Evolutionary conservation across 2,113 vertebrate species (phyloP).

Genomic region (Erpornis zantholeuca): DNA sequence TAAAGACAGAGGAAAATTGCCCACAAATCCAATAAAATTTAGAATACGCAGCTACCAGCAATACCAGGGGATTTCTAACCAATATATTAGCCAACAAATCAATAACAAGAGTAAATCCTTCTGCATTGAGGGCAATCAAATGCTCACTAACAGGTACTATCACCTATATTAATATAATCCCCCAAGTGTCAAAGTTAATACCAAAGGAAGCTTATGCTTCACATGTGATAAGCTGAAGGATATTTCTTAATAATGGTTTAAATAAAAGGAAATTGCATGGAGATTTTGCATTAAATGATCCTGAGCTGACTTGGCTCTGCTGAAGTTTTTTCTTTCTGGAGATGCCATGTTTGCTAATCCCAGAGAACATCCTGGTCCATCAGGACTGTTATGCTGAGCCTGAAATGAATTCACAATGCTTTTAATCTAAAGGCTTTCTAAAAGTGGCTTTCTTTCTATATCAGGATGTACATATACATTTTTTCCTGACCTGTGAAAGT

Average conservation of each 20-base stretch:
- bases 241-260: conserved; percentile 85
- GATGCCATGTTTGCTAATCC: not conserved
- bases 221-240: conserved; percentile 60
- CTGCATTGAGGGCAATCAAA: conserved; percentile 78
- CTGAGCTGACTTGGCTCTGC: conserved; percentile 27
- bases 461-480: not conserved
- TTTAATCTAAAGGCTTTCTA: not conserved
- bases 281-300: conserved; percentile 71
- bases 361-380: not conserved
- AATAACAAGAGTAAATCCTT: conserved; percentile 86
- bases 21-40: conserved; percentile 81
- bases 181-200: conserved; percentile 81
- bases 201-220: conserved; percentile 74
- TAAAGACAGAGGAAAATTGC: conserved; percentile 67
- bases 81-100: conserved; percentile 87
- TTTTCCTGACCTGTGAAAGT: not conserved
- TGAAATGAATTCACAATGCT: not conserved
- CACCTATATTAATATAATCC: conserved; percentile 85
- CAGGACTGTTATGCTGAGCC: not conserved
- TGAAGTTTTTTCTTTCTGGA: conserved; percentile 32
- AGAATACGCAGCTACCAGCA: conserved; percentile 61
- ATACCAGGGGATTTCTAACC: conserved; percentile 79
- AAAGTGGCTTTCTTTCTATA: not conserved
- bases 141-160: conserved; percentile 76
- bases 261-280: conserved; percentile 84